Percentiles rank a stretch among this genome's conserved stretches.
phyloP scores from a whole-genome alignment of 2,797 vertebrate genomes.

The Gymnothorax javanicus region DNA sequence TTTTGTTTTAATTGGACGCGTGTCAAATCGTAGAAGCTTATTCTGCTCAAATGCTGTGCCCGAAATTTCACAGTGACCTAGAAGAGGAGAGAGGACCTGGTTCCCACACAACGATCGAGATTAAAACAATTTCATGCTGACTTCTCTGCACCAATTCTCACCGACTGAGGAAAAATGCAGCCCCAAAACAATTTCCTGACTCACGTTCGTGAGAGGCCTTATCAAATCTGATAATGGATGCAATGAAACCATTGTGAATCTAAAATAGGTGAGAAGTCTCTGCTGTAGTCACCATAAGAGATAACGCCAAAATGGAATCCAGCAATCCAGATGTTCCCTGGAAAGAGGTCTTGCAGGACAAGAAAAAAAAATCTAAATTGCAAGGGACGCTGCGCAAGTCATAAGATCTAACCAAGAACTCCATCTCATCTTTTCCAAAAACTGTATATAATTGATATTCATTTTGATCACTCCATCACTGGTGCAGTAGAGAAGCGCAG shows the following conservation, averaged over 20 bases:
- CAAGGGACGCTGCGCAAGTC: neutral
- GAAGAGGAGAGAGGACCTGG: neutral
- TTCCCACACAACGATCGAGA: neutral
- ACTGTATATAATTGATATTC: neutral
- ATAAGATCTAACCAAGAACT: neutral
- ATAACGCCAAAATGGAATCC: neutral
- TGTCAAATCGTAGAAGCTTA: no score
- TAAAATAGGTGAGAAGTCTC: neutral
- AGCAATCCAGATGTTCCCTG: neutral
- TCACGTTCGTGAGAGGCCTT: neutral
- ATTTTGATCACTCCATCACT: neutral
- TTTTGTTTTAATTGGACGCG: no score
- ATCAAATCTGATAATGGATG: neutral
- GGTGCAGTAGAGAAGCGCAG: neutral
- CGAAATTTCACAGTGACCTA: no score
- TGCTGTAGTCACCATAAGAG: neutral
- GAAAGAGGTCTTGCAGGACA: neutral
- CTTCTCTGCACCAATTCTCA: neutral
- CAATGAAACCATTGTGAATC: no score
- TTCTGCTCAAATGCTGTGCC: no score
- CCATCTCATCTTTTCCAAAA: neutral
- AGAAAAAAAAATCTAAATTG: no score
- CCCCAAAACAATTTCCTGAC: conserved; percentile 12
- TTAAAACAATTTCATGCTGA: conserved; percentile 10
- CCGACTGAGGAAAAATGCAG: neutral